Percentiles rank a stretch among this genome's conserved stretches.
Evolutionary conservation across 2,113 vertebrate species (phyloP).

Genomic region (Vidua macroura): DNA sequence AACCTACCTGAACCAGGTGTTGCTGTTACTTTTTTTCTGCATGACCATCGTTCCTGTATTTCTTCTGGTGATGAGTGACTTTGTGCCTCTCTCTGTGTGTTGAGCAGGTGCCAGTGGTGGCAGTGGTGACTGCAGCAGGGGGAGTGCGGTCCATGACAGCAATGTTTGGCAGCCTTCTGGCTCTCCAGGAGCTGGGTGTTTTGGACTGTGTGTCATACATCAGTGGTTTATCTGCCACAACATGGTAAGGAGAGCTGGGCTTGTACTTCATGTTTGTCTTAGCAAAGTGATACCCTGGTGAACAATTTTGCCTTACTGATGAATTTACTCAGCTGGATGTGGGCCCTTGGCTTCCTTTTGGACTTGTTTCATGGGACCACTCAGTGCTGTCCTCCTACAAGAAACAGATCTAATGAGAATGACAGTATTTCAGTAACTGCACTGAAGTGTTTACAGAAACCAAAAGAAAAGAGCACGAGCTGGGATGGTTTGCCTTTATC

Average conservation of each 20-base stretch:
- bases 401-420: not conserved
- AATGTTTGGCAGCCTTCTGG: constrained; percentile 77
- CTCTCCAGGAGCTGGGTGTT: constrained; percentile 78
- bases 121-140: constrained; percentile 79
- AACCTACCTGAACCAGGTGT: not conserved
- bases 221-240: constrained; percentile 83
- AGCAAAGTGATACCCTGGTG: not conserved
- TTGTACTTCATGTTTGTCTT: not conserved
- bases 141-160: constrained; percentile 81
- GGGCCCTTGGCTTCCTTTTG: not conserved
- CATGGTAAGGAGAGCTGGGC: constrained; percentile 76
- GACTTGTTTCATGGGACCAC: not conserved
- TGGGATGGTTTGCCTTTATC: not conserved
- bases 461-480: not conserved
- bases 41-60: not conserved
- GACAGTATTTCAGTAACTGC: not conserved
- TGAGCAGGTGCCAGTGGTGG: constrained; percentile 80
- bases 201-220: constrained; percentile 82
- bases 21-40: not conserved
- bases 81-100: not conserved
- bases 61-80: not conserved
- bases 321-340: not conserved
- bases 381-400: not conserved
- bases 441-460: not conserved
- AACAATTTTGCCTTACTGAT: not conserved